Percentiles rank a stretch among this genome's conserved stretches.
These are phyloP conservation scores for Hydrolagus affinis DNA, from an alignment of 2,113 vertebrate genomes.

Conservation along the genomic window DNA sequence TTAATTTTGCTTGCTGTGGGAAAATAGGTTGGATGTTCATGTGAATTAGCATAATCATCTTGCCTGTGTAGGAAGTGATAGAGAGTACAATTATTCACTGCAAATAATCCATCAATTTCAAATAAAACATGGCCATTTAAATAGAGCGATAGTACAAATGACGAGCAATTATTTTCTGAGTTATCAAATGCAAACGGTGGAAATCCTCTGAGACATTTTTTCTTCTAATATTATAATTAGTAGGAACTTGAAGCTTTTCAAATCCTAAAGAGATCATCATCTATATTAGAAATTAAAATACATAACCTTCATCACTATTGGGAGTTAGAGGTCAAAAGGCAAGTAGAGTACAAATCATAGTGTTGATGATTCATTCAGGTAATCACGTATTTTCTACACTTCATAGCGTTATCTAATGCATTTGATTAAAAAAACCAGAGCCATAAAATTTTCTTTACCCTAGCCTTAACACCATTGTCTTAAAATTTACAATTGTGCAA, in stretches of 20 bases:
- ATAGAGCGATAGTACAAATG: not conserved
- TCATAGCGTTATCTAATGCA: too few species aligned
- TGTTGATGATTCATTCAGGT: not conserved
- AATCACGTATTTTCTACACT: not conserved
- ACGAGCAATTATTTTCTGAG: slow-evolving; percentile 11
- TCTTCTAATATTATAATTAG: not conserved
- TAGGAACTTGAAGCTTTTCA: not conserved
- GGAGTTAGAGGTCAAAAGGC: not conserved
- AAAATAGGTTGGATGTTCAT: not conserved
- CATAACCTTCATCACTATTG: not conserved
- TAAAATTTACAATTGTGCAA: too few species aligned
- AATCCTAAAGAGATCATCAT: not conserved
- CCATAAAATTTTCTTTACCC: not conserved
- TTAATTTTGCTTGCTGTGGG: not conserved
- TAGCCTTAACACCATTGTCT: not conserved
- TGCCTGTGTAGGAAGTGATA: not conserved
- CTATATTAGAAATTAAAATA: not conserved
- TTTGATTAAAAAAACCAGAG: not conserved
- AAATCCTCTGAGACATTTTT: not conserved
- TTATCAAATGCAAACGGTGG: slow-evolving; percentile 12
- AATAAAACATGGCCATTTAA: not conserved
- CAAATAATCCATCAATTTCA: not conserved
- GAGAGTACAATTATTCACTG: not conserved
- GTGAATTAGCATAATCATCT: not conserved
- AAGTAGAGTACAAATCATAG: not conserved